Evolutionary conservation across 2,797 vertebrate genomes (phyloP).

Genomic region (Ataeniobius toweri): DNA sequence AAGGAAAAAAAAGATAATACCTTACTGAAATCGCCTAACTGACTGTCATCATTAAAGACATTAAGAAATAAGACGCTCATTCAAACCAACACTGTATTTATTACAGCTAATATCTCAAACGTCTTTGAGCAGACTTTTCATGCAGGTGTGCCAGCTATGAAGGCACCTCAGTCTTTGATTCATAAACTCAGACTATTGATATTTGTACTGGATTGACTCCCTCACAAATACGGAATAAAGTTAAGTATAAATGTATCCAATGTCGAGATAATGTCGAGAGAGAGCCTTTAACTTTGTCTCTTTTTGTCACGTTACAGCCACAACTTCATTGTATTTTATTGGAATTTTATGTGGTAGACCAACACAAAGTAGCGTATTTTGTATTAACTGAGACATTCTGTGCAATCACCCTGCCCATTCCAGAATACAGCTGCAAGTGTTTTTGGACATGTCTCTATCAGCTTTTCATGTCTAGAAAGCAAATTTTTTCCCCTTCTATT

Average conservation of each 20-base stretch:
- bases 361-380: background rate
- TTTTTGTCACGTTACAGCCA: background rate
- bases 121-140: slow-evolving; percentile 29
- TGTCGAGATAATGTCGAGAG: slow-evolving; percentile 19
- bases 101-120: slow-evolving; percentile 35
- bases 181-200: background rate
- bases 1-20: slow-evolving; percentile 27
- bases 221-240: background rate
- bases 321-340: slow-evolving; percentile 1
- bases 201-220: slow-evolving; percentile 12
- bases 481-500: no score
- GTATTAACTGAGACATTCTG: background rate
- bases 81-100: slow-evolving; percentile 25
- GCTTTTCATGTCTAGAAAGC: no score
- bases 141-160: slow-evolving; percentile 40
- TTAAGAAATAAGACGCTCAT: background rate
- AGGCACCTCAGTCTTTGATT: slow-evolving; percentile 22
- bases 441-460: no score
- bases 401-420: background rate
- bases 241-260: background rate
- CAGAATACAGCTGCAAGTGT: no score
- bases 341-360: background rate
- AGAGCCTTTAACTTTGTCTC: slow-evolving; percentile 11
- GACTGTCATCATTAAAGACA: background rate
- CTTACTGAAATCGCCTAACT: background rate